Evolutionary conservation across 2,888 invertebrate genomes (phyloP), one percentile per base, ranked within the genome.

Genomic region (Tenthredo livida): DNA sequence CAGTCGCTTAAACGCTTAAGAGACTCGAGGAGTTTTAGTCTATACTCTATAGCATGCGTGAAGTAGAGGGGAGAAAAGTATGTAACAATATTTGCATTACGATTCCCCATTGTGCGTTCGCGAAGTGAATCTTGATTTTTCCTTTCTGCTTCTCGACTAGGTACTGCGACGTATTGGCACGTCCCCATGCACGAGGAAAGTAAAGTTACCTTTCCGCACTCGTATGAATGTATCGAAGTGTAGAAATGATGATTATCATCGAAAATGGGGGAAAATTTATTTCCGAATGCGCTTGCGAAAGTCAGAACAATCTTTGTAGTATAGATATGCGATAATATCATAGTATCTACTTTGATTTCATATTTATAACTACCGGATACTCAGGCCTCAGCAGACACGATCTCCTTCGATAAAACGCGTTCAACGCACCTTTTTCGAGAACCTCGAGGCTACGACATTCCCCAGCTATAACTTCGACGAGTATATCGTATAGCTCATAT

Each of bases 1-100:
- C 88, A 88, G 86, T 90, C 89, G 88, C 90, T 90, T 91, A 91
- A 91, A 90, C 88, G 89, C 88, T 92, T 90, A 90, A 92, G 90
- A 89, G 90, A 89, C 88, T 87, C 88, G 89, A 15, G 7, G 83
- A 70, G 83, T 67, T 77, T 67, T 47, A 70, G 61, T 54, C 37
- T 37, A 21, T 47, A 70, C 40, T 54, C 37, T 37, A 21, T 80
- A 10, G 37, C n/a, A 25, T 29, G 37, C 29, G 37, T 29, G 25
- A 9, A 40, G 83, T 43, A 21, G 47, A 33, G 72, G 72, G 25
- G 84, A 70, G n/a, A 37, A 54, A 54, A 40, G 65, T 72, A 72
- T 50, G 40, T 84, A n/a, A 37, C 72, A 84, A 84, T 67, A 72
- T 72, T 84, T 84, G 25, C 72, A 72, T 84, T 54, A 47, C 72